A percentile compares a stretch with the other conserved stretches of the same genome.
Conservation (phyloP, 2,888 invertebrate genomes). For the Dastarcus helophoroides region DNA sequence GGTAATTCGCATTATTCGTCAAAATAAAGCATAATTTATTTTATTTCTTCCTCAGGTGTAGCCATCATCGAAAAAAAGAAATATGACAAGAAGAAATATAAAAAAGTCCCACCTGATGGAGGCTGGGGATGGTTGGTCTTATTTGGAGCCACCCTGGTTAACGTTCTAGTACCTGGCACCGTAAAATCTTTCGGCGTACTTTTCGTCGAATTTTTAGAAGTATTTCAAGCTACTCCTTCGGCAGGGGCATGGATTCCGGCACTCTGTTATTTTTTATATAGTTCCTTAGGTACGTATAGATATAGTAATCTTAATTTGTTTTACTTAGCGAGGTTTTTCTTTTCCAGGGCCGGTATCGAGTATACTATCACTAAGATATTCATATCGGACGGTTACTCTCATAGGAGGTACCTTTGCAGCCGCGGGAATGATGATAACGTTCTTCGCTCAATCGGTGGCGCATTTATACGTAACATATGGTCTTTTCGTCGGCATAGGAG, state of each 20-base stretch:
- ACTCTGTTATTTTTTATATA: conserved; percentile 77
- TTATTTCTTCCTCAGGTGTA: conserved; percentile 24
- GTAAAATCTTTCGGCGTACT: conserved; percentile 82
- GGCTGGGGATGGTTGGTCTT: conserved; percentile 77
- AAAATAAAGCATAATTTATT: no score
- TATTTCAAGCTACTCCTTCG: conserved; percentile 60
- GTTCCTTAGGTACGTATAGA: conserved; percentile 60
- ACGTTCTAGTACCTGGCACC: conserved; percentile 75
- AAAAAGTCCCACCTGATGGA: conserved; percentile 71
- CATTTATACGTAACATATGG: conserved; percentile 77
- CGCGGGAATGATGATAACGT: conserved; percentile 73
- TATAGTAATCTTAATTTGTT: background rate
- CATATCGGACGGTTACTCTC: conserved; percentile 71
- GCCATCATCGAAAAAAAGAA: conserved; percentile 27
- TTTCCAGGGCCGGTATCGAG: conserved; percentile 73
- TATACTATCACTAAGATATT: conserved; percentile 71
- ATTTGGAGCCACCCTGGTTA: conserved; percentile 65
- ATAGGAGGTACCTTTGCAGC: conserved; percentile 74
- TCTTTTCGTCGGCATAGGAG: conserved; percentile 69
- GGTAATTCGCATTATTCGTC: no score
- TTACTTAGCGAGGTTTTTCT: conserved; percentile 3
- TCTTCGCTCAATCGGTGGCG: conserved; percentile 65
- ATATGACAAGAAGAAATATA: conserved; percentile 44
- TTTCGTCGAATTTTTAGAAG: conserved; percentile 69
- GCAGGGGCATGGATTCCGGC: conserved; percentile 78